A percentile compares a stretch with the other conserved stretches of the same genome.
These are phyloP conservation scores for Parascotia fuliginaria DNA, from an alignment of 2,888 invertebrate species.

Conservation along the genomic window DNA sequence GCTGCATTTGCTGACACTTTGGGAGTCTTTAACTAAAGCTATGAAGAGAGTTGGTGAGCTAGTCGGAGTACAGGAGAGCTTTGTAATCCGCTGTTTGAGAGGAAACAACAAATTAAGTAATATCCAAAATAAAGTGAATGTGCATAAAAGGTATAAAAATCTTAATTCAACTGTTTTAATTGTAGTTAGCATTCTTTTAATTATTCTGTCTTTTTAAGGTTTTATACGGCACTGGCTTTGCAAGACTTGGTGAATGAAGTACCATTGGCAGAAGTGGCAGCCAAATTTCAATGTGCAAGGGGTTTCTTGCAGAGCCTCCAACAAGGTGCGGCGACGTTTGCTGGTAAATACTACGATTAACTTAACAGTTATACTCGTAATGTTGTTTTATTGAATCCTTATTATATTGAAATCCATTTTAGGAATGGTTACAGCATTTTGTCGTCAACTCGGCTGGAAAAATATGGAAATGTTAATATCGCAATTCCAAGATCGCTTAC, in stretches of 20 bases:
- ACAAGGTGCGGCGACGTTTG: conserved; percentile 97
- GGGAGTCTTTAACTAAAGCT: conserved; percentile 91
- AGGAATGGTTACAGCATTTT: conserved; percentile 99
- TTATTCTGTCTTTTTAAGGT: conserved; percentile 78
- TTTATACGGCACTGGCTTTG: conserved; percentile 95
- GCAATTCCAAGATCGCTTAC: conserved; percentile 97
- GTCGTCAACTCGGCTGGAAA: conserved; percentile 96
- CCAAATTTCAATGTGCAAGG: conserved; percentile 93
- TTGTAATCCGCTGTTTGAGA: conserved; percentile 91
- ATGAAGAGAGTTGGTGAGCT: conserved; percentile 95
- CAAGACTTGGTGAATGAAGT: conserved; percentile 97
- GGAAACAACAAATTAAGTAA: conserved; percentile 87
- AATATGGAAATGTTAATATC: conserved; percentile 95
- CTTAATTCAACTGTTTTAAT: background rate
- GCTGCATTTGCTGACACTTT: conserved; percentile 91
- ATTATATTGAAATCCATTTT: conserved; percentile 32
- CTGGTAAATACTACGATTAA: conserved; percentile 83
- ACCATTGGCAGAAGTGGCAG: conserved; percentile 91
- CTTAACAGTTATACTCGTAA: background rate
- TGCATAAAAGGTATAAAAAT: conserved; percentile 87
- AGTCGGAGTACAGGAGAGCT: conserved; percentile 95
- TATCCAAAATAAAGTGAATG: conserved; percentile 83
- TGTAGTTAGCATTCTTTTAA: background rate
- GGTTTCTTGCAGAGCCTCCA: conserved; percentile 97
- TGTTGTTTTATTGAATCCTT: background rate